Percentiles rank a stretch among this genome's conserved stretches.
These are phyloP conservation scores for Coronaproctus castanopsis DNA, from an alignment of 2,888 invertebrate genomes.

Conservation along the genomic window DNA sequence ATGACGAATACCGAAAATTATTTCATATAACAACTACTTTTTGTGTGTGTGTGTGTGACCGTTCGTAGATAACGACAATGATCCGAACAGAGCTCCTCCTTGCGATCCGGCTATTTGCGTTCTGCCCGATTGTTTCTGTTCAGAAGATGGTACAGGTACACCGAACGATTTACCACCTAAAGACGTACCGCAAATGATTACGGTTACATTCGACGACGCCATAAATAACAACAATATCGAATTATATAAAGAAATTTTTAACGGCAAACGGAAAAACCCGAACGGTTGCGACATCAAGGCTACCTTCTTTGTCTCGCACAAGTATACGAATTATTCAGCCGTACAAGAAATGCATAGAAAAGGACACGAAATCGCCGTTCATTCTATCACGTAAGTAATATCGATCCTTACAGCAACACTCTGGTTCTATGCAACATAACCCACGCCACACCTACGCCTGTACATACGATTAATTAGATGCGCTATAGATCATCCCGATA, in stretches of 20 bases:
- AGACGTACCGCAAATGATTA: slow-evolving; percentile 85
- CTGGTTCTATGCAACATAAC: neutral
- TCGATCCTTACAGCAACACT: too few species aligned
- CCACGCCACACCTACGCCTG: neutral
- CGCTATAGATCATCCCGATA: too few species aligned
- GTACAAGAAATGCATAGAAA: slow-evolving; percentile 75
- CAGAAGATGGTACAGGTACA: slow-evolving; percentile 70
- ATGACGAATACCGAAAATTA: too few species aligned
- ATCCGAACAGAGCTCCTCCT: slow-evolving; percentile 77
- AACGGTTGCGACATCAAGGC: slow-evolving; percentile 85
- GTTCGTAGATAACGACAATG: slow-evolving; percentile 66
- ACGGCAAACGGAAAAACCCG: slow-evolving; percentile 69
- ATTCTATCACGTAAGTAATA: slow-evolving; percentile 75
- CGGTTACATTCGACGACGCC: slow-evolving; percentile 83
- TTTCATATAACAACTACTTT: too few species aligned
- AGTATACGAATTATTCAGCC: slow-evolving; percentile 84
- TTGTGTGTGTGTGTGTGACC: neutral
- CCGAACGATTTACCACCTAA: slow-evolving; percentile 64
- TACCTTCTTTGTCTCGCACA: slow-evolving; percentile 80
- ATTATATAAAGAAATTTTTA: slow-evolving; percentile 79
- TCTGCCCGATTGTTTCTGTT: slow-evolving; percentile 83
- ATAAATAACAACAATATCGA: slow-evolving; percentile 91
- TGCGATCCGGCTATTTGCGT: slow-evolving; percentile 71
- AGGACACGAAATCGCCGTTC: slow-evolving; percentile 83
- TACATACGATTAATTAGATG: neutral